phyloP scores from a whole-genome alignment of 1,140 invertebrate genomes.

The Drosophila arizonae region DNA sequence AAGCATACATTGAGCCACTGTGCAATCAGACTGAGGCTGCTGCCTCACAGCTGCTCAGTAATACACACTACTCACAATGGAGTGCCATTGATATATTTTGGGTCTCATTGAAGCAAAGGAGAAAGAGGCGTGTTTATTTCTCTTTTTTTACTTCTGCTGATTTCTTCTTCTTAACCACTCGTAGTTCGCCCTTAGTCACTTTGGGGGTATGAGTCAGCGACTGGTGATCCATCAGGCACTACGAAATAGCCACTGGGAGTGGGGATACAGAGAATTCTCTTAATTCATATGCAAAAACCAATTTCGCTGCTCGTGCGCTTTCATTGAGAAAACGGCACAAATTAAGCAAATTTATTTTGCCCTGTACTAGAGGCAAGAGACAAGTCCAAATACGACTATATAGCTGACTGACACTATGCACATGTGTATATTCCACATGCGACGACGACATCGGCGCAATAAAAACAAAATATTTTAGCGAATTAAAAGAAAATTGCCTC shows the following conservation, averaged over 20 bases:
- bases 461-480: constrained; percentile 74
- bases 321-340: constrained; percentile 64
- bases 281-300: constrained; percentile 66
- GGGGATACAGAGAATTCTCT: constrained; percentile 4
- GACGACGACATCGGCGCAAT: constrained; percentile 31
- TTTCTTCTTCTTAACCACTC: constrained; percentile 22
- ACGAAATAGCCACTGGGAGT: constrained; percentile 19
- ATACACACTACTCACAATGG: constrained; percentile 48
- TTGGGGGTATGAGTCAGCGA: constrained; percentile 43
- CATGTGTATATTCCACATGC: too few species aligned
- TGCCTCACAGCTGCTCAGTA: constrained; percentile 47
- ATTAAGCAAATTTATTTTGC: constrained; percentile 74
- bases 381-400: neutral
- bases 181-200: constrained; percentile 61
- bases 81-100: constrained; percentile 71
- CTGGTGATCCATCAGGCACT: constrained; percentile 37
- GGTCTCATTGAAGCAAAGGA: constrained; percentile 24
- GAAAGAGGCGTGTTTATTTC: constrained; percentile 12
- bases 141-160: too few species aligned
- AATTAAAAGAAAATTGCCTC: constrained; percentile 79
- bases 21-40: constrained; percentile 19
- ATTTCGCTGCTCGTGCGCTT: constrained; percentile 57
- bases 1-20: constrained; percentile 14
- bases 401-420: too few species aligned
- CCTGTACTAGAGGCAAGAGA: constrained; percentile 39